Evolutionary conservation across 35 echinoderm and acorn worm species (phyloP).

Genomic region (Acanthaster planci): DNA sequence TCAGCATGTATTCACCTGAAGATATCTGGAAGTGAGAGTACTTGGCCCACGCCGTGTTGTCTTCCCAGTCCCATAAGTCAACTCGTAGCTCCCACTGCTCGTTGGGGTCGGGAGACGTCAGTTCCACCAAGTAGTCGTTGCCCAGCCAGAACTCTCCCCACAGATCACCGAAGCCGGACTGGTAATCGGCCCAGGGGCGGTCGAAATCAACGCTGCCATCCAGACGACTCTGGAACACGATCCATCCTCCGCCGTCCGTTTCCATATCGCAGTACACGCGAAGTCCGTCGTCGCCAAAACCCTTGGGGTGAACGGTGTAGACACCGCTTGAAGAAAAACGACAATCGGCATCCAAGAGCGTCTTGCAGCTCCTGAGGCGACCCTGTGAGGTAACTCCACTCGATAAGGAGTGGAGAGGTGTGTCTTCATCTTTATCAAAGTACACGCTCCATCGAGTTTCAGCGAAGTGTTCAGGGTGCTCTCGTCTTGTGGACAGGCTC

Average conservation of each 20-base stretch:
- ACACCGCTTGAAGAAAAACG: neutral
- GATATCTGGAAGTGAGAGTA: neutral
- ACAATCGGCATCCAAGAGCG: neutral
- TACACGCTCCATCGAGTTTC: neutral
- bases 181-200: neutral
- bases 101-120: neutral
- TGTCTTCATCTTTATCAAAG: neutral
- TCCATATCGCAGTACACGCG: neutral
- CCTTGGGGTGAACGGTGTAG: neutral
- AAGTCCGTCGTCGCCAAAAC: neutral
- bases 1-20: neutral
- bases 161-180: slow-evolving; percentile 8
- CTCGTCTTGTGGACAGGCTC: neutral
- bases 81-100: slow-evolving; percentile 1
- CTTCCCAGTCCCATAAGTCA: neutral
- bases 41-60: neutral
- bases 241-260: slow-evolving; percentile 1
- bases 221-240: slow-evolving; percentile 20
- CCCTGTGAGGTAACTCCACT: neutral
- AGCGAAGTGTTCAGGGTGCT: neutral
- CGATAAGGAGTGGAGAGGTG: neutral
- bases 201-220: slow-evolving; percentile 24
- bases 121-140: neutral
- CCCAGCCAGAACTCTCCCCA: slow-evolving; percentile 16
- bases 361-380: neutral